Percentiles rank a stretch among this genome's conserved stretches.
Evolutionary conservation across 2,888 invertebrate species (phyloP).

Genomic region (Dryobota labecula): DNA sequence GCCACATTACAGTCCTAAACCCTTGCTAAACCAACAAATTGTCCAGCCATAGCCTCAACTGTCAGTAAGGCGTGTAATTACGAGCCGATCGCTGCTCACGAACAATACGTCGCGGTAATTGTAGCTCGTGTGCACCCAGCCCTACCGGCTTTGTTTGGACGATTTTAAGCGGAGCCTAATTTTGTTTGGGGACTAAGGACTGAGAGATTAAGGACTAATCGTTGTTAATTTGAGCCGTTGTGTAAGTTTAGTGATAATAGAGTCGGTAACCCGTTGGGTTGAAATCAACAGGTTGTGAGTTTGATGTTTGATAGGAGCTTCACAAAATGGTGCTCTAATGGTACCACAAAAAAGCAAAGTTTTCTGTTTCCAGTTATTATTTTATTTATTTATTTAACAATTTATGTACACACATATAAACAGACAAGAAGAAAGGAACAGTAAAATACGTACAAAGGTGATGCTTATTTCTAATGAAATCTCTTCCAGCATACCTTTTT

Average conservation of each 20-base stretch:
- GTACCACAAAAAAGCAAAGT: no score
- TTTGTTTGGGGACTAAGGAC: constrained; percentile 30
- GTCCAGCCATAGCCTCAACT: constrained; percentile 51
- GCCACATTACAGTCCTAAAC: constrained; percentile 24
- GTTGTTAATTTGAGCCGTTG: constrained; percentile 32
- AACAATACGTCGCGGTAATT: constrained; percentile 67
- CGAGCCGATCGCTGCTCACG: constrained; percentile 63
- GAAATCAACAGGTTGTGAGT: background rate
- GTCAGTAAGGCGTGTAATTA: constrained; percentile 76
- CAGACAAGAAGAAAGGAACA: no score
- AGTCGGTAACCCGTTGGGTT: background rate
- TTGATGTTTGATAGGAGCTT: background rate
- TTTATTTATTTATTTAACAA: no score
- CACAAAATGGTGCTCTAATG: background rate
- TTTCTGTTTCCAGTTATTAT: no score
- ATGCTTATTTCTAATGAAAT: no score
- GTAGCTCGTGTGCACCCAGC: constrained; percentile 72
- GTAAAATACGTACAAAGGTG: no score
- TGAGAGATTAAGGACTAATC: constrained; percentile 29
- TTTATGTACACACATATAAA: no score
- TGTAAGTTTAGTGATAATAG: background rate
- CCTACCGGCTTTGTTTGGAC: constrained; percentile 65
- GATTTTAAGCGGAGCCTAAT: constrained; percentile 42
- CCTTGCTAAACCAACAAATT: constrained; percentile 52
- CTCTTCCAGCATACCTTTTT: no score